Percentiles rank a stretch among this genome's conserved stretches.
phyloP scores from a whole-genome alignment of 2,113 vertebrate genomes.

The Prunella fulvescens region DNA sequence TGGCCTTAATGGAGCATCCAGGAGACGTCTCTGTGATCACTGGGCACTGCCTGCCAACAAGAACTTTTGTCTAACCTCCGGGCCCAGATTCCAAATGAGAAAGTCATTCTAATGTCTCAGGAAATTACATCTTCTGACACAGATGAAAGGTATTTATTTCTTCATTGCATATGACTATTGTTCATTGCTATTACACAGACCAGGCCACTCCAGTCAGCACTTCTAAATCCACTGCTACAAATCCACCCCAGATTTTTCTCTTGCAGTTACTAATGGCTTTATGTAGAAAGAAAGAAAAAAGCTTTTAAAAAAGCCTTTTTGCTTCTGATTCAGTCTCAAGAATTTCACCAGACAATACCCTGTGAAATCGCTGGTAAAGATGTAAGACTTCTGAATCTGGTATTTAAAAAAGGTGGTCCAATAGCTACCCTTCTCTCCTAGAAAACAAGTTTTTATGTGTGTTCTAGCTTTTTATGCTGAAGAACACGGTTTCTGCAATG shows the following conservation, averaged over 20 bases:
- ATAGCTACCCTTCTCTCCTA: background rate
- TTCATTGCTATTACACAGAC: background rate
- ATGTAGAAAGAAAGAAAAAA: background rate
- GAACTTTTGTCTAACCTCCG: conserved; percentile 1
- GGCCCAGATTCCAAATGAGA: background rate
- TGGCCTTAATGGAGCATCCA: background rate
- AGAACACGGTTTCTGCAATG: background rate
- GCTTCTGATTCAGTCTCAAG: background rate
- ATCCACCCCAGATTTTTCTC: background rate
- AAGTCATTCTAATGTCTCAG: background rate
- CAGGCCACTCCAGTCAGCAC: background rate
- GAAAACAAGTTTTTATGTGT: background rate
- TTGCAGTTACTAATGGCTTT: background rate
- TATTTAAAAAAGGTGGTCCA: background rate
- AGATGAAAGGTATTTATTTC: background rate
- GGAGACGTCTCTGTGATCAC: background rate
- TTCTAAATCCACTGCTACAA: background rate
- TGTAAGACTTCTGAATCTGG: background rate
- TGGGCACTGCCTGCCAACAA: background rate
- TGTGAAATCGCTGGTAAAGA: background rate
- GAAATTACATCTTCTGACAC: background rate
- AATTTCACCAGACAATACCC: background rate
- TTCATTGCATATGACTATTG: background rate
- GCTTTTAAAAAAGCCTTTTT: background rate
- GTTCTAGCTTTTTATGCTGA: background rate